Evolutionary conservation across 2,888 invertebrate genomes (phyloP).

Genomic region (Heteromurus nitidus): DNA sequence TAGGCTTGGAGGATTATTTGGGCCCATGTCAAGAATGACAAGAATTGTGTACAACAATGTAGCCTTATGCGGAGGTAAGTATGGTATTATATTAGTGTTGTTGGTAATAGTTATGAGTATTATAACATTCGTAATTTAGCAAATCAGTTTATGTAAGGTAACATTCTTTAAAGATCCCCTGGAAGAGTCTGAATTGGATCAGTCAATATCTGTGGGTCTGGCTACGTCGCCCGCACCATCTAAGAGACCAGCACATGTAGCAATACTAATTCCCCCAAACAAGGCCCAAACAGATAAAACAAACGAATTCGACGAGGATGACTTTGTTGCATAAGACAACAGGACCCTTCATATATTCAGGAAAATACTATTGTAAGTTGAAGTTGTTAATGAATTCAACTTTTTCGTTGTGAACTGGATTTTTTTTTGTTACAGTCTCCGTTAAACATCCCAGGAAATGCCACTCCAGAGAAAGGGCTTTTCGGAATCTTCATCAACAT

Average conservation of each 20-base stretch:
- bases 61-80: slow-evolving; percentile 66
- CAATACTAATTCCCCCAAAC: neutral
- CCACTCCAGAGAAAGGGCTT: neutral
- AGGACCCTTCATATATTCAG: too few species aligned
- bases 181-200: slow-evolving; percentile 30
- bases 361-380: too few species aligned
- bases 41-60: slow-evolving; percentile 65
- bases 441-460: slow-evolving; percentile 18
- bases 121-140: neutral
- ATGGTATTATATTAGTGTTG: neutral
- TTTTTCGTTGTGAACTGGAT: too few species aligned
- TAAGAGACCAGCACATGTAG: neutral
- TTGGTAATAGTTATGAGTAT: neutral
- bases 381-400: too few species aligned
- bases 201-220: slow-evolving; percentile 5
- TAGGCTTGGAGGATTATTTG: slow-evolving; percentile 46
- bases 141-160: neutral
- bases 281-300: neutral
- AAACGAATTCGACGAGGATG: neutral
- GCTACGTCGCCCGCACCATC: neutral
- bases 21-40: slow-evolving; percentile 54
- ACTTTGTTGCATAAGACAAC: too few species aligned
- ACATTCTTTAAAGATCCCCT: slow-evolving; percentile 13
- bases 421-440: too few species aligned
- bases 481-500: neutral